Evolutionary conservation across 1,140 invertebrate species (phyloP).

Genomic region (Drosophila takahashii): DNA sequence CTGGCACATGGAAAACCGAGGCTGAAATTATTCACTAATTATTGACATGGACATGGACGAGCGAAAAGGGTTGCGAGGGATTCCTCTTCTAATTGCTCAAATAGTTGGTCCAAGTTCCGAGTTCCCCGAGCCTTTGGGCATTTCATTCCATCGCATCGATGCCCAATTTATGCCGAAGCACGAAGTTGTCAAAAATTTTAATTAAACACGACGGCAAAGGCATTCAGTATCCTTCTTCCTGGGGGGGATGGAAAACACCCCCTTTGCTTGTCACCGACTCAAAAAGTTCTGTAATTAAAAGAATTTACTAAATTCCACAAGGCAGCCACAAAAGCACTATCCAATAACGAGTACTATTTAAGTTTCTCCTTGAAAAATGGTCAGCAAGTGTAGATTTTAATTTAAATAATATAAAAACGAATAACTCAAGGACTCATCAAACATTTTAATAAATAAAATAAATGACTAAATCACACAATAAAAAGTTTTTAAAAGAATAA

Average conservation of each 20-base stretch:
- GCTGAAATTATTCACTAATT: slow-evolving; percentile 29
- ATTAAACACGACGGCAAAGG: slow-evolving; percentile 55
- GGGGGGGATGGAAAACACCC: background rate
- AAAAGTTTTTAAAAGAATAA: no score
- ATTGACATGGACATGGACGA: slow-evolving; percentile 6
- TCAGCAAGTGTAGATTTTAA: no score
- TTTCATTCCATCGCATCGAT: slow-evolving; percentile 36
- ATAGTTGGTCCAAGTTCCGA: slow-evolving; percentile 60
- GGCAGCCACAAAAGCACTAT: background rate
- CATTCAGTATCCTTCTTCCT: slow-evolving; percentile 4
- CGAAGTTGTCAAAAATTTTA: slow-evolving; percentile 77
- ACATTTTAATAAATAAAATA: no score
- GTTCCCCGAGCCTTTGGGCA: slow-evolving; percentile 9
- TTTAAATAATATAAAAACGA: no score
- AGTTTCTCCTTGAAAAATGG: background rate
- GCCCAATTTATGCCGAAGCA: slow-evolving; percentile 71
- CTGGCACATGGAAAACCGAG: slow-evolving; percentile 9
- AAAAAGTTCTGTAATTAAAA: slow-evolving; percentile 24
- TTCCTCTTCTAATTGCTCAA: slow-evolving; percentile 69
- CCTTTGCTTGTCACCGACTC: slow-evolving; percentile 2
- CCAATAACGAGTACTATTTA: background rate
- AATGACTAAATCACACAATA: no score
- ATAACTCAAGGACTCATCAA: no score
- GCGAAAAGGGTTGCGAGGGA: slow-evolving; percentile 12
- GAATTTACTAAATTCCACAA: background rate